Evolutionary conservation across 2,797 vertebrate genomes (phyloP), one percentile per base, ranked within the genome.

Genomic region (Parauchenoglanis punctatus): DNA sequence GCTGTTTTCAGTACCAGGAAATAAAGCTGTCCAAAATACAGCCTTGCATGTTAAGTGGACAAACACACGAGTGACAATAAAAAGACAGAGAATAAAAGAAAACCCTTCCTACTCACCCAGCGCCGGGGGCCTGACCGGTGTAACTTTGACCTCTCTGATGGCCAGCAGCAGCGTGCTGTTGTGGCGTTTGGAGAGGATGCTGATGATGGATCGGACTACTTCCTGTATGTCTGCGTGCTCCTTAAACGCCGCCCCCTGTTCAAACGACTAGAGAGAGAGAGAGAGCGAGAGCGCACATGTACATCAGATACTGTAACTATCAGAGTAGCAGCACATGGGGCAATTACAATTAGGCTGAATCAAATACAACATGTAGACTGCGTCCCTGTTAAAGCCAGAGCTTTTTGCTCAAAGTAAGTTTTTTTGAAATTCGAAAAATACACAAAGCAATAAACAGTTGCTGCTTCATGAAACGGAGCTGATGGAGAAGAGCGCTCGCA

Each of bases 81-180:
- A n/a, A 49, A 6, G 44, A 77, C 81, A 83, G 20, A 52, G 35
- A 18, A 28, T 11, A 40, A 25, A 61, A 23, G 7, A 58, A 72
- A 54, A 61, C 78, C 31, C 20, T 61, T 58, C 28, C 18, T 58
- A 91, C 96, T 95, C 75, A 96, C 96, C 94, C 0, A 91, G 89
- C 28, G 96, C 89, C 63, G 92, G 90, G 8, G 95, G 93, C 81
- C 94, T 89, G 59, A 95, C 93, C 0, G 93, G 93, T 0, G 96
- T 96, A 86, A 99, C 96, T 90, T 98, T 98, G 90, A 99, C 97
- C 95, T 99, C 98, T 4, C 96, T 95, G 88, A 99, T 93, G 0
- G 98, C 97, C 88, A 97, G 90, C 93, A 99, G 96, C 81, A 97
- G 87, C 0, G 96, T 97, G 94, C 97, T 97, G 95, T 99, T 99